Evolutionary conservation across 2,113 vertebrate genomes (phyloP).

Genomic region (Lates calcarifer): DNA sequence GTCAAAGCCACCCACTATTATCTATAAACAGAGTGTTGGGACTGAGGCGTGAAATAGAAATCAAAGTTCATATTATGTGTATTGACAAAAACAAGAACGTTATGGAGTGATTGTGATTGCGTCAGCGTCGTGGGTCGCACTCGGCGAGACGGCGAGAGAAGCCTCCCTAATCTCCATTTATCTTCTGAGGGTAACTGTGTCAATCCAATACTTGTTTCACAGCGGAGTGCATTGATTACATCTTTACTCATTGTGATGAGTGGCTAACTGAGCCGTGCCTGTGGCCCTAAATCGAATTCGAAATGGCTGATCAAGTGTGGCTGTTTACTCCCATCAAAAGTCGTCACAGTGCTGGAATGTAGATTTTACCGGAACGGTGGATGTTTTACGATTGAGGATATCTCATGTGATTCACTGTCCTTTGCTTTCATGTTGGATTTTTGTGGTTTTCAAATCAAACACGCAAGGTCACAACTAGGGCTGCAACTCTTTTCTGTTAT

Average conservation of each 20-base stretch:
- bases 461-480: constrained; percentile 1
- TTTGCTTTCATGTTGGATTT: constrained; percentile 39
- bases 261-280: constrained; percentile 83
- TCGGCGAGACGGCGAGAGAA: constrained; percentile 29
- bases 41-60: constrained; percentile 75
- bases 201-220: constrained; percentile 76
- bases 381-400: constrained; percentile 36
- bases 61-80: constrained; percentile 70
- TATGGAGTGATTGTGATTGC: constrained; percentile 59
- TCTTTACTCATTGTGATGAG: constrained; percentile 82
- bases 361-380: constrained; percentile 46
- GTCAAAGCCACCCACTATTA: constrained; percentile 70
- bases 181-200: constrained; percentile 74
- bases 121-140: constrained; percentile 36
- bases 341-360: constrained; percentile 64
- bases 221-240: constrained; percentile 76
- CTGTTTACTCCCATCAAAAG: constrained; percentile 61
- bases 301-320: constrained; percentile 60
- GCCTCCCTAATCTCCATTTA: constrained; percentile 72
- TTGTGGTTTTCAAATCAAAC: constrained; percentile 37
- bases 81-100: constrained; percentile 71
- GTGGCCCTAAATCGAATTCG: constrained; percentile 63
- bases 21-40: constrained; percentile 67
- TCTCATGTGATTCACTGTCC: constrained; percentile 39
- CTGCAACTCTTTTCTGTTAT: neutral